A percentile compares a stretch with the other conserved stretches of the same genome.
Evolutionary conservation across 2,888 invertebrate genomes (phyloP).

Genomic region (Clistopyga incitator): DNA sequence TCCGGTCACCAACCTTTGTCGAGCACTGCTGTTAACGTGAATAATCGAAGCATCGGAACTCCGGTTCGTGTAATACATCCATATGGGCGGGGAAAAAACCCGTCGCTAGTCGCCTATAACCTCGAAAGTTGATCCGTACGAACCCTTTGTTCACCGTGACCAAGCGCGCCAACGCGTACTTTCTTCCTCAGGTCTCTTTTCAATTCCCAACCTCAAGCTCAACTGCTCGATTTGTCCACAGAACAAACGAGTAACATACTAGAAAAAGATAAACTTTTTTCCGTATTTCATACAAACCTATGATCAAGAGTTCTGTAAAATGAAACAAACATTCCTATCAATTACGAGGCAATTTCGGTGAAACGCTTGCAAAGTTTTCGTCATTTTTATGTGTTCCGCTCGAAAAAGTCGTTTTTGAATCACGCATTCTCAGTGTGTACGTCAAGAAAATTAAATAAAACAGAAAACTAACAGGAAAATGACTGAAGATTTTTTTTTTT

Average conservation of each 20-base stretch:
- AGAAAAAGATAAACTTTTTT: not conserved
- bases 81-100: conserved; percentile 47
- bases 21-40: conserved; percentile 36
- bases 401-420: not conserved
- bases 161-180: not conserved
- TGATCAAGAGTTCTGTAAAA: not conserved
- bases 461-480: not conserved
- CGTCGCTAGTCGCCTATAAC: conserved; percentile 45
- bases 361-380: not conserved
- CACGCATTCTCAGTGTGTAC: not conserved
- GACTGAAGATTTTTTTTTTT: not conserved
- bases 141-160: conserved; percentile 52
- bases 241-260: not conserved
- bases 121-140: conserved; percentile 61
- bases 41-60: conserved; percentile 67
- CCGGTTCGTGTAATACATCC: conserved; percentile 35
- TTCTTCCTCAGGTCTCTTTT: conserved; percentile 1
- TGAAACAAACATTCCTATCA: not conserved
- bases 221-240: not conserved
- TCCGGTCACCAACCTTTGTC: conserved; percentile 57
- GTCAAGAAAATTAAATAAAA: not conserved
- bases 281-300: not conserved
- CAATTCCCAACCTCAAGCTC: conserved; percentile 9
- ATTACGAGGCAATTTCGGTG: not conserved
- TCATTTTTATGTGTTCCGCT: not conserved